Evolutionary conservation across 2,888 invertebrate genomes (phyloP).

Genomic region (Netelia melanura): DNA sequence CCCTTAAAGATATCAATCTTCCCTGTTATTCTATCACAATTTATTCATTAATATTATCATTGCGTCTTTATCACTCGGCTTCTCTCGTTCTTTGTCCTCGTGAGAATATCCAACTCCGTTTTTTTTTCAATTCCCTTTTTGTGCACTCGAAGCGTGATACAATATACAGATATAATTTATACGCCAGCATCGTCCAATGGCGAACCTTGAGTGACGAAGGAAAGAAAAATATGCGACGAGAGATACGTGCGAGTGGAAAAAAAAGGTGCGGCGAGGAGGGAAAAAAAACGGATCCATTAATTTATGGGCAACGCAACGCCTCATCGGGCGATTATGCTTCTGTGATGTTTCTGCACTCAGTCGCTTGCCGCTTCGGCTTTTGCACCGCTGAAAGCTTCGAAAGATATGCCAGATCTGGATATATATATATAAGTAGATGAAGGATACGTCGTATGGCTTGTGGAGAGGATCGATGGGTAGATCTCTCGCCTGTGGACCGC

Average conservation of each 20-base stretch:
- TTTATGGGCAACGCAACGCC: constrained; percentile 69
- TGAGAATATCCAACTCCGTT: background rate
- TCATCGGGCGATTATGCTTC: constrained; percentile 51
- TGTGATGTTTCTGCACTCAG: constrained; percentile 47
- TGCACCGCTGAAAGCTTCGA: constrained; percentile 11
- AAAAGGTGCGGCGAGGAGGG: constrained; percentile 49
- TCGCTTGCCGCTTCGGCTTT: constrained; percentile 9
- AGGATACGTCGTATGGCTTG: constrained; percentile 19
- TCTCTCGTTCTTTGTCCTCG: constrained; percentile 25
- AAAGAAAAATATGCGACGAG: constrained; percentile 35
- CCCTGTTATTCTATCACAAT: no score
- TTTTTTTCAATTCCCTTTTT: background rate
- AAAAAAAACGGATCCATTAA: constrained; percentile 61
- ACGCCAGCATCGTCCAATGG: constrained; percentile 32
- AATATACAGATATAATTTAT: background rate
- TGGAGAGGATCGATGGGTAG: constrained; percentile 61
- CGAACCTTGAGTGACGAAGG: constrained; percentile 28
- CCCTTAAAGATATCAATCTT: no score
- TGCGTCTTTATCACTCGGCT: constrained; percentile 41
- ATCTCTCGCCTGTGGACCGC: constrained; percentile 49
- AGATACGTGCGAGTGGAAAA: constrained; percentile 8
- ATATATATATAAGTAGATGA: constrained; percentile 6
- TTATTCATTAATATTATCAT: background rate
- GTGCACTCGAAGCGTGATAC: background rate
- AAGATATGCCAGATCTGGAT: constrained; percentile 19